Percentiles rank a stretch among this genome's conserved stretches.
Conservation (phyloP, 2,797 vertebrate species). For the Xiphorhynchus erythropygius region DNA sequence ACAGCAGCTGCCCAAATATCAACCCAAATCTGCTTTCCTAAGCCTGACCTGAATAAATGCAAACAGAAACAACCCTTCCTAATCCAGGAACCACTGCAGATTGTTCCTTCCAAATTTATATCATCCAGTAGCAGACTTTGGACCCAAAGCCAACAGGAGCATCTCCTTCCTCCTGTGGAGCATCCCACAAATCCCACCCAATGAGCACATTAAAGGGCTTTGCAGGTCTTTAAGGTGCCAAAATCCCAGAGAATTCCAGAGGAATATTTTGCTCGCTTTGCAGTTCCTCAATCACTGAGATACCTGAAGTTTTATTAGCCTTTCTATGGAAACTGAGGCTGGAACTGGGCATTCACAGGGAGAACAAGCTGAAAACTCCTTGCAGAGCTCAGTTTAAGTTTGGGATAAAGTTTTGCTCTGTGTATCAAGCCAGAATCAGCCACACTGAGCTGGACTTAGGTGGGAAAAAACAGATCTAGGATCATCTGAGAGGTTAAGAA, state of each 20-base stretch:
- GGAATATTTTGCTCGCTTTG: neutral
- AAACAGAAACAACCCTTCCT: neutral
- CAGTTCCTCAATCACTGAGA: neutral
- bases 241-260: neutral
- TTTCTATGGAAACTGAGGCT: neutral
- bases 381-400: neutral
- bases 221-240: neutral
- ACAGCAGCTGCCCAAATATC: neutral
- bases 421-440: neutral
- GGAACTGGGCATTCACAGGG: neutral
- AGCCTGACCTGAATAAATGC: neutral
- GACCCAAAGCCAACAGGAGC: neutral
- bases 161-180: neutral
- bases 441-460: neutral
- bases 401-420: neutral
- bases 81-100: rapidly evolving
- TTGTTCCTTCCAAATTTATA: rapidly evolving
- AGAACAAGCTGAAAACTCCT: neutral
- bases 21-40: neutral
- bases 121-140: neutral
- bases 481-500: neutral
- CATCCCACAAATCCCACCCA: neutral
- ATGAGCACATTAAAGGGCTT: neutral
- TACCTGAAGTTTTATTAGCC: neutral
- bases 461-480: neutral